Percentiles rank a stretch among this genome's conserved stretches.
phyloP scores from a whole-genome alignment of 2,888 invertebrate species.

The Nephrocerus scutellatus region DNA sequence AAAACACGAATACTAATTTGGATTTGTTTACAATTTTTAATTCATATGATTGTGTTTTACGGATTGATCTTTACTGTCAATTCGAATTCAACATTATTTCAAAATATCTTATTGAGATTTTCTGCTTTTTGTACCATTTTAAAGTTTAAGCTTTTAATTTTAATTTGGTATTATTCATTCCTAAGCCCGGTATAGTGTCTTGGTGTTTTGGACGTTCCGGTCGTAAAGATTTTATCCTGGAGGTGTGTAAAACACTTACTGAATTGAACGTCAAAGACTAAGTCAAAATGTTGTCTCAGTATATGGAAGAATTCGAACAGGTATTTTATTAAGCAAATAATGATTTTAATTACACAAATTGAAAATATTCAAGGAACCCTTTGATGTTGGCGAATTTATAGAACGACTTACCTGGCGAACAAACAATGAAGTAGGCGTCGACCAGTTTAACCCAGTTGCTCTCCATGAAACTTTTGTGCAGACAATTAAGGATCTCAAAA shows the following conservation, averaged over 20 bases:
- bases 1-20: too few species aligned
- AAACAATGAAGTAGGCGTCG: slow-evolving; percentile 61
- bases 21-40: not conserved
- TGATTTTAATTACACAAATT: slow-evolving; percentile 6
- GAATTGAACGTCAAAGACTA: not conserved
- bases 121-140: not conserved
- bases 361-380: slow-evolving; percentile 71
- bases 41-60: not conserved
- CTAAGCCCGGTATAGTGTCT: too few species aligned
- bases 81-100: not conserved
- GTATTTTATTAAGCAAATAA: slow-evolving; percentile 46
- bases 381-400: slow-evolving; percentile 95
- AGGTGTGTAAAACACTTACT: too few species aligned
- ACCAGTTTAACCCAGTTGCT: slow-evolving; percentile 76
- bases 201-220: too few species aligned
- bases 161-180: not conserved
- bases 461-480: slow-evolving; percentile 89
- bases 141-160: not conserved
- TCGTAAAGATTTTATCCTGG: too few species aligned
- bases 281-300: slow-evolving; percentile 75
- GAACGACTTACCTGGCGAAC: slow-evolving; percentile 93
- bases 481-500: slow-evolving; percentile 74
- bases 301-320: slow-evolving; percentile 80
- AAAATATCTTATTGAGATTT: not conserved
- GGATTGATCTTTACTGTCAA: not conserved